Percentiles rank a stretch among this genome's conserved stretches.
These are phyloP conservation scores for Leptoclinus maculatus DNA, from an alignment of 2,797 vertebrate species.

Conservation along the genomic window DNA sequence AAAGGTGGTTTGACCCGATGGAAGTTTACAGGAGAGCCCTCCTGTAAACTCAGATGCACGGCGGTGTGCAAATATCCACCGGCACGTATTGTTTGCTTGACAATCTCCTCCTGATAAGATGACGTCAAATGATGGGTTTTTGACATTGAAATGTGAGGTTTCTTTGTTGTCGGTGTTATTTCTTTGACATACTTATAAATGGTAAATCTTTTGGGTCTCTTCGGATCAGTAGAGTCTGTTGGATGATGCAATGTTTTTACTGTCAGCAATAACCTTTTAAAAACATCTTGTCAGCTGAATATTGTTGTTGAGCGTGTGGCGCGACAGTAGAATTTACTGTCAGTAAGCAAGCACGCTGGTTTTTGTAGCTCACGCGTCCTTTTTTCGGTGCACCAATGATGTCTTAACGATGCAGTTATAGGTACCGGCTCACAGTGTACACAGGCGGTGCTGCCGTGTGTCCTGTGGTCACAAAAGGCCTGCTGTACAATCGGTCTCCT, in stretches of 20 bases:
- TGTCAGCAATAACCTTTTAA: constrained; percentile 20
- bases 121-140: not conserved
- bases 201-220: constrained; percentile 5
- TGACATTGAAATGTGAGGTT: not conserved
- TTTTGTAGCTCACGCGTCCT: no score
- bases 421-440: not conserved
- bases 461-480: constrained; percentile 42
- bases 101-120: not conserved
- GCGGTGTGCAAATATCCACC: constrained; percentile 28
- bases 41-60: not conserved
- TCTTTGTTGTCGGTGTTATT: not conserved
- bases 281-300: constrained; percentile 8
- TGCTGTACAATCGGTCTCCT: constrained; percentile 64
- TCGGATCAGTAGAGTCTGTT: constrained; percentile 6
- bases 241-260: constrained; percentile 29
- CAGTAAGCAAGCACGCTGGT: no score
- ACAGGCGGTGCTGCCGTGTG: constrained; percentile 19
- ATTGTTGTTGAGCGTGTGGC: constrained; percentile 4
- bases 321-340: not conserved
- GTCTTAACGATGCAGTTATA: not conserved
- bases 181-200: not conserved
- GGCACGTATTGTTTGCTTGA: not conserved
- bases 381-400: not conserved
- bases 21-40: constrained; percentile 14
- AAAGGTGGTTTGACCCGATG: not conserved